Evolutionary conservation across 1,140 invertebrate species (phyloP), one percentile per base, ranked within the genome.

Genomic region (Cataglyphis hispanica): DNA sequence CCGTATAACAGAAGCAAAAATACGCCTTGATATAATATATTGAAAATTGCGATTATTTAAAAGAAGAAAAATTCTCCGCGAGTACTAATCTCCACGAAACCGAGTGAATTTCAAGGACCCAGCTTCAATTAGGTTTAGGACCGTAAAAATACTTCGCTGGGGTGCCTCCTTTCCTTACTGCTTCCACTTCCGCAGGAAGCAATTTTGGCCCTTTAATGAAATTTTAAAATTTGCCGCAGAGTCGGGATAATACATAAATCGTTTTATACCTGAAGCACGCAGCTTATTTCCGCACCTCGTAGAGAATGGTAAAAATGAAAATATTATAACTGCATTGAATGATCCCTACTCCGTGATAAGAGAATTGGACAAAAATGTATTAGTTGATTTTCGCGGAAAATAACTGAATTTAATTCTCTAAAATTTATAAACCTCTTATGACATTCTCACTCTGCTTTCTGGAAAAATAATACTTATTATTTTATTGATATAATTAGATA

Each of bases 81-180:
- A 37, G n/a, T 53, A 72, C 85, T 87, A 89, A 90, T 90, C 77
- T 77, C 34, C 16, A 11, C n/a, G 43, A 67, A 78, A 31, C 56
- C 50, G 74, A 50, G 70, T 80, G 84, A 86, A 87, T 85, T 91
- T 90, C 81, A 27, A 91, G 80, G 90, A 75, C 64, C 76, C 72
- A 72, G 70, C 90, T 92, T 91, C 91, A 92, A 92, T 92, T 92
- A 92, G 90, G 87, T 91, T 92, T 91, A 84, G 77, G 72, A 86
- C 16, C 80, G 83, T 92, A 91, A 91, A 92, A 92, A 90, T 89
- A 89, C 80, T 86, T 81, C 19, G 81, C 16, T 31, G 22, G 83
- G 74, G 72, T 60, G 67, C 50, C 61, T 53, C 25, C 60, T 46
- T 83, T n/a, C 66, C 70, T 67, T 76, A 58, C 50, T 43, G 22